Evolutionary conservation across 2,797 vertebrate species (phyloP), one percentile per base, ranked within the genome.

Genomic region (Nyctalus aviator): DNA sequence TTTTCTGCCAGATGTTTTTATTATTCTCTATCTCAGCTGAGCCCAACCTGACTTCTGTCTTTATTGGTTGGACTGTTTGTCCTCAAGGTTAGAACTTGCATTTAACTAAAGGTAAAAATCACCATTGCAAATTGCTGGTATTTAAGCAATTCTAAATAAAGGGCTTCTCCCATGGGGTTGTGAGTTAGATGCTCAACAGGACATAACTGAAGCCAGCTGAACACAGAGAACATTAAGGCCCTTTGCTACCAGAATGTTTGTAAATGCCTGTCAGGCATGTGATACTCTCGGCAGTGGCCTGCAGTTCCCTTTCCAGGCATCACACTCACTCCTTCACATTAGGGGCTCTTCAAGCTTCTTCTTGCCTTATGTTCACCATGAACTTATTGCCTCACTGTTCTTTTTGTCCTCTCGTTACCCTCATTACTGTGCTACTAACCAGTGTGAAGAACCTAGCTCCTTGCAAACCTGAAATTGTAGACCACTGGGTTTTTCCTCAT

Each of bases 81-180:
- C 64, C 48, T 57, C 35, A 71, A 37, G 1, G 27, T 90, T 72
- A 41, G 37, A 79, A 66, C 8, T 15, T 21, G 57, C 25, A 68
- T 73, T 93, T 79, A 91, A 82, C 32, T 30, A 71, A 93, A 87
- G 48, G 53, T 30, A 68, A 86, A 83, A 53, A 27, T 41, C 46
- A 41, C 46, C 73, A 48, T 1, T 30, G 87, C 87, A 95, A 93
- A 88, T 78, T 10, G 7, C 10, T 59, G 77, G 4, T 18, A 68
- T 91, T 94, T 83, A 59, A 85, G 66, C 57, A 79, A 44, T 83
- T 94, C 50, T 64, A 73, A 86, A 90, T 35, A 76, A 87, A 89
- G 44, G 68, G 21, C 17, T 66, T 77, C 35, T 64, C 57, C 30
- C 0, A 1, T 9, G 13, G 30, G 32, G 73, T 37, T 9, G 5